Evolutionary conservation across 2,888 invertebrate species (phyloP).

Genomic region (Euplagia quadripunctaria): DNA sequence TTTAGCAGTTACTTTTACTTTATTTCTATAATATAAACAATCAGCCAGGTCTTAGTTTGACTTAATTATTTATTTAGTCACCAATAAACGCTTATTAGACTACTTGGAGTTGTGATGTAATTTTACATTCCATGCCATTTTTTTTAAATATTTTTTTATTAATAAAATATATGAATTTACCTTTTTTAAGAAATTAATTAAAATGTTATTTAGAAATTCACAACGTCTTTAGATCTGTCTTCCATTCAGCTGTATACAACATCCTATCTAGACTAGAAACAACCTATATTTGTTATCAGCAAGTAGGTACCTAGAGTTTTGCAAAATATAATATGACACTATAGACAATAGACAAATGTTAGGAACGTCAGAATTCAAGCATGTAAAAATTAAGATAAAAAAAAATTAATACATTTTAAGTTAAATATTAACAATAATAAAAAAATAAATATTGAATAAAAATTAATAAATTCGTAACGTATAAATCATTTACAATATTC

Average conservation of each 20-base stretch:
- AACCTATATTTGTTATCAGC: slow-evolving; percentile 28
- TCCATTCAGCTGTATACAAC: slow-evolving; percentile 37
- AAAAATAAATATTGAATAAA: slow-evolving; percentile 17
- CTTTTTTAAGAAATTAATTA: no score
- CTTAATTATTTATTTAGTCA: no score
- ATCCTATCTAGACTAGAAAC: slow-evolving; percentile 29
- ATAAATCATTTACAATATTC: slow-evolving; percentile 43
- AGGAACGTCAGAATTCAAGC: slow-evolving; percentile 28
- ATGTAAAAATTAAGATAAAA: background rate
- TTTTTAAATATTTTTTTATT: no score
- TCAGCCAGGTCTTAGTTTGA: no score
- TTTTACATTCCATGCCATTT: no score
- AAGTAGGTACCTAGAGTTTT: slow-evolving; percentile 32
- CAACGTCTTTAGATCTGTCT: background rate
- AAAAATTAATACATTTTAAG: background rate
- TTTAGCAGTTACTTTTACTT: no score
- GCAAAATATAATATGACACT: slow-evolving; percentile 38
- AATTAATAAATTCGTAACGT: slow-evolving; percentile 59
- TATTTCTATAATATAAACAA: no score
- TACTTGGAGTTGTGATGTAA: no score
- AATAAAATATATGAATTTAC: no score
- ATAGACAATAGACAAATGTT: slow-evolving; percentile 33
- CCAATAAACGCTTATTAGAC: no score
- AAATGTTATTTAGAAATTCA: no score
- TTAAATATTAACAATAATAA: background rate